Conservation (phyloP, 37 sponge, comb jelly and placozoan genomes). For the Aplysina aerophoba region DNA sequence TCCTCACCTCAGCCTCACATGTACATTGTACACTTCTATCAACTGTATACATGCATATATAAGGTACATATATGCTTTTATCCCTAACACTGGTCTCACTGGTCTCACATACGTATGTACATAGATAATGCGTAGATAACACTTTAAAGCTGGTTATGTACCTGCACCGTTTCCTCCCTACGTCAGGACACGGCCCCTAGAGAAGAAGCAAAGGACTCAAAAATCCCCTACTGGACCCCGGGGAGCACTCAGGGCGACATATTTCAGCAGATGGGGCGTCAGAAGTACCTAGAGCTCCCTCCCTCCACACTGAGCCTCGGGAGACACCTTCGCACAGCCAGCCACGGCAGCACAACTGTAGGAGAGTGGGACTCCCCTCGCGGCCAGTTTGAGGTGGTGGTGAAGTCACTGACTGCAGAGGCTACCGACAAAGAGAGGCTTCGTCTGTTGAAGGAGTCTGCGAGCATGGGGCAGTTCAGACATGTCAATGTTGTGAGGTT, state of each 20-base stretch:
- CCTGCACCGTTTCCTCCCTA: too few species aligned
- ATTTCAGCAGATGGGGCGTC: background rate
- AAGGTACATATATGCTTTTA: too few species aligned
- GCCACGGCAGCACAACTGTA: background rate
- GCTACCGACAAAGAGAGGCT: background rate
- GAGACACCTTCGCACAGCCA: background rate
- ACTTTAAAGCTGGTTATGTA: too few species aligned
- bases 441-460: background rate
- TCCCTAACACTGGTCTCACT: too few species aligned
- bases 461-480: constrained; percentile 16
- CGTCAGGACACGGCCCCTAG: too few species aligned
- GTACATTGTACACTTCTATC: too few species aligned
- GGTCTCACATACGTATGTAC: too few species aligned
- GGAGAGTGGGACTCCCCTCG: constrained; percentile 20
- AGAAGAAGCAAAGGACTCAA: too few species aligned
- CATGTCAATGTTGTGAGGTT: background rate
- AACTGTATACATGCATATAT: too few species aligned
- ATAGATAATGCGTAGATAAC: too few species aligned
- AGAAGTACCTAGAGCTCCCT: background rate
- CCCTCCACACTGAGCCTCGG: background rate
- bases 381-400: constrained; percentile 5
- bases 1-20: too few species aligned
- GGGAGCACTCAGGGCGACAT: background rate
- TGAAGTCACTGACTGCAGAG: background rate
- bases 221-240: constrained; percentile 14